Conservation (phyloP, 2,888 invertebrate genomes). For the Dorcus parallelipipedus region DNA sequence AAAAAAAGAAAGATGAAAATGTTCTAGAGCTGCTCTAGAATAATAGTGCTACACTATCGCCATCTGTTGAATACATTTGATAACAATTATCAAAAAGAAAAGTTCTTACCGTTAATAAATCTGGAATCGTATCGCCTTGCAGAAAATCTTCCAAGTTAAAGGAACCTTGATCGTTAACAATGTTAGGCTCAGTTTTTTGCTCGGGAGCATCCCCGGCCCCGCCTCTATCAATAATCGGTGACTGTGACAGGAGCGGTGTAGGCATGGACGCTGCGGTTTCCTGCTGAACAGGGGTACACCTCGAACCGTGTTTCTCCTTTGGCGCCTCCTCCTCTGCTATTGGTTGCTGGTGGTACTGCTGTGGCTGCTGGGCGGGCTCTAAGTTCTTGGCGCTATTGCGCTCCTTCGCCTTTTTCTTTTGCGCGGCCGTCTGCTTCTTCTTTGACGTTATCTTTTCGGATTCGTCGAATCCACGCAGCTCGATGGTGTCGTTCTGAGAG, state of each 20-base stretch:
- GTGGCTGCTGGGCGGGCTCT: background rate
- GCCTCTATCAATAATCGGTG: conserved; percentile 44
- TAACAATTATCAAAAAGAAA: background rate
- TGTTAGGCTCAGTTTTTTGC: background rate
- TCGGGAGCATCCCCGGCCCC: conserved; percentile 19
- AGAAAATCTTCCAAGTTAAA: conserved; percentile 86
- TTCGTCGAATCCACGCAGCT: conserved; percentile 86
- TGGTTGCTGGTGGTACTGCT: conserved; percentile 10
- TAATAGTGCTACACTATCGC: too few relatives aligned
- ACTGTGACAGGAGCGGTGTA: conserved; percentile 27
- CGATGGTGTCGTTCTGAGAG: conserved; percentile 89
- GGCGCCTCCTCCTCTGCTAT: conserved; percentile 18
- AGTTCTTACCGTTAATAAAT: conserved; percentile 63
- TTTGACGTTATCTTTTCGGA: conserved; percentile 39
- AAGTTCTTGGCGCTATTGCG: conserved; percentile 1
- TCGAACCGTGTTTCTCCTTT: conserved; percentile 31
- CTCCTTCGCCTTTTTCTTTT: conserved; percentile 40
- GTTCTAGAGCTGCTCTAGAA: too few relatives aligned
- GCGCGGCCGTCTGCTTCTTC: conserved; percentile 49
- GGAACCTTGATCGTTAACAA: conserved; percentile 32
- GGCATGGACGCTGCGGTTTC: conserved; percentile 28
- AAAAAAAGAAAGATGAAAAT: too few relatives aligned
- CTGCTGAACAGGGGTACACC: conserved; percentile 45
- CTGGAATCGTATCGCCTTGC: conserved; percentile 74
- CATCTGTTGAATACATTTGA: too few relatives aligned